Base-by-base conservation (phyloP, 2,888 invertebrate species). In the Serrognathus titanus region DNA sequence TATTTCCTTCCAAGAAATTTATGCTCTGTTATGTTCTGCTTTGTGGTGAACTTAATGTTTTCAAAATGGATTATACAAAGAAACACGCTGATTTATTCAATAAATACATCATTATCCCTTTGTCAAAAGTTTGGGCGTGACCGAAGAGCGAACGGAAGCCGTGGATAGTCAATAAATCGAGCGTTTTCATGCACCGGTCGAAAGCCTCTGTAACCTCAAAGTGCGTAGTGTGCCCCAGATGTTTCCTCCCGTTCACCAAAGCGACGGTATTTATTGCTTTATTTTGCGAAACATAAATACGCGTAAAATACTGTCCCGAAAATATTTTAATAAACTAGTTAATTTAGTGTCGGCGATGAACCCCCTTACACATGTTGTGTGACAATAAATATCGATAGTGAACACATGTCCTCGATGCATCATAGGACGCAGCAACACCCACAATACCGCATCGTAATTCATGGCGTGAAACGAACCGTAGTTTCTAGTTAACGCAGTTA, bases 371-470 rank as follows among this genome's bases (percentile, higher is more conserved):
- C 49, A 53, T 57, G 57, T 40, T 50, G 53, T 45, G 57, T 37
- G 40, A 45, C 51, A 51, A 55, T 58, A 58, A 58, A 58, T 58
- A 53, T 35, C 48, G 48, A 51, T 41, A 49, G 48, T 37, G 50
- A 56, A 61, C 58, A 61, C 47, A 57, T 61, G 61, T 61, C 51
- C 53, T 37, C 54, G 46, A 58, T 61, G 53, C 48, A 61, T 61
- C 61, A 59, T 53, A 35, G 35, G 53, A 53, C 41, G 43, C 31
- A 45, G 13, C 36, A 35, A 52, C 58, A 58, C 51, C 58, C 58
- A 51, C 58, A 55, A 45, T 40, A 31, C 48, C 45, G 41, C 50
- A 38, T 39, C 58, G 52, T 59, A 59, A 55, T 50, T 59, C 55
- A 59, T 45, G 43, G 49, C 16, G 49, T 45, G 51, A 47, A 54